Evolutionary conservation across 2,888 invertebrate species (phyloP).

Genomic region (Imbricaverruca yamaguchii): DNA sequence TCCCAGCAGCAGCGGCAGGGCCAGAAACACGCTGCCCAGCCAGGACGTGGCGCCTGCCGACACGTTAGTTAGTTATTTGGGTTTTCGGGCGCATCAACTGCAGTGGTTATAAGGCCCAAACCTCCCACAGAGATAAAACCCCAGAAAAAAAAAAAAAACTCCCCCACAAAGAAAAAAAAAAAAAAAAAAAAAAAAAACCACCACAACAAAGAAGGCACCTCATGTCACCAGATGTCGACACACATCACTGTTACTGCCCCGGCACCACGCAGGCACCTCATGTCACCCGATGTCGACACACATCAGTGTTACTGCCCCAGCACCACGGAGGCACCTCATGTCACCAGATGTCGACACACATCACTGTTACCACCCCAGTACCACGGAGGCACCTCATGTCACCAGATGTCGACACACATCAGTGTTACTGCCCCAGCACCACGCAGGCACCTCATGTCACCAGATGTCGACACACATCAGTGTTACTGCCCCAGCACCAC

Average conservation of each 20-base stretch:
- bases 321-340: not conserved
- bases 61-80: not conserved
- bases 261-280: not conserved
- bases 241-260: not conserved
- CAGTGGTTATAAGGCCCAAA: no score
- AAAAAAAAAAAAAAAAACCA: no score
- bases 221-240: not conserved
- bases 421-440: not conserved
- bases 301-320: not conserved
- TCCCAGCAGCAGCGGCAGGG: slow-evolving; percentile 77
- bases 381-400: not conserved
- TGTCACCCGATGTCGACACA: not conserved
- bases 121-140: no score
- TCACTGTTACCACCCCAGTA: not conserved
- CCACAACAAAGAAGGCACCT: no score
- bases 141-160: no score
- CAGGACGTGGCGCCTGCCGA: slow-evolving; percentile 63
- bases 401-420: not conserved
- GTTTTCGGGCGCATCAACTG: no score
- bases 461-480: no score
- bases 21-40: slow-evolving; percentile 85
- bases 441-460: no score
- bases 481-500: no score
- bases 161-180: no score
- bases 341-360: not conserved